Evolutionary conservation across 2,888 invertebrate species (phyloP).

Genomic region (Mamestra brassicae): DNA sequence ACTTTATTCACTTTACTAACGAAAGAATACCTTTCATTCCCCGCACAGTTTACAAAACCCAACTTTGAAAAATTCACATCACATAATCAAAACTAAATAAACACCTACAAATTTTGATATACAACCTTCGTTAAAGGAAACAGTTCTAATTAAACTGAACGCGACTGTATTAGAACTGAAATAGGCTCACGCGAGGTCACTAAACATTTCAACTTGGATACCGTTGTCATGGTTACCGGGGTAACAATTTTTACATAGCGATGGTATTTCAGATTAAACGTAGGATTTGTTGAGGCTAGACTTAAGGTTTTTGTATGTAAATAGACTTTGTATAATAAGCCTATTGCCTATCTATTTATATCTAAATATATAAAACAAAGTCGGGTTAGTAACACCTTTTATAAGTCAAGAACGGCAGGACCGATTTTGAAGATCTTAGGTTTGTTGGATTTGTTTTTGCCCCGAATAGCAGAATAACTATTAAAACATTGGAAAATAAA

Average conservation of each 20-base stretch:
- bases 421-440: no score
- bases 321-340: background rate
- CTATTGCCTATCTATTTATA: background rate
- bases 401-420: no score
- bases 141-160: conserved; percentile 54
- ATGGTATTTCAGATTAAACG: conserved; percentile 45
- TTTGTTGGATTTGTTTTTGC: no score
- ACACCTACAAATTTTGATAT: conserved; percentile 48
- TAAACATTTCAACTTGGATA: conserved; percentile 57
- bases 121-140: conserved; percentile 59
- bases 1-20: background rate
- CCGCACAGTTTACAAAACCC: background rate
- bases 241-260: conserved; percentile 51
- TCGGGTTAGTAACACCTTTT: no score
- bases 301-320: conserved; percentile 21
- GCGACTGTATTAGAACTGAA: conserved; percentile 43
- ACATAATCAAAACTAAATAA: conserved; percentile 35
- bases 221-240: conserved; percentile 71
- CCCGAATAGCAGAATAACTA: no score
- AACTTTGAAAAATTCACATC: conserved; percentile 26
- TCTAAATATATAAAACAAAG: no score
- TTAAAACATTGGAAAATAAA: no score
- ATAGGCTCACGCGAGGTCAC: conserved; percentile 65
- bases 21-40: background rate
- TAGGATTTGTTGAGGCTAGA: conserved; percentile 46